Conservation (phyloP, 2,797 vertebrate genomes). For the Melanitta fusca region DNA sequence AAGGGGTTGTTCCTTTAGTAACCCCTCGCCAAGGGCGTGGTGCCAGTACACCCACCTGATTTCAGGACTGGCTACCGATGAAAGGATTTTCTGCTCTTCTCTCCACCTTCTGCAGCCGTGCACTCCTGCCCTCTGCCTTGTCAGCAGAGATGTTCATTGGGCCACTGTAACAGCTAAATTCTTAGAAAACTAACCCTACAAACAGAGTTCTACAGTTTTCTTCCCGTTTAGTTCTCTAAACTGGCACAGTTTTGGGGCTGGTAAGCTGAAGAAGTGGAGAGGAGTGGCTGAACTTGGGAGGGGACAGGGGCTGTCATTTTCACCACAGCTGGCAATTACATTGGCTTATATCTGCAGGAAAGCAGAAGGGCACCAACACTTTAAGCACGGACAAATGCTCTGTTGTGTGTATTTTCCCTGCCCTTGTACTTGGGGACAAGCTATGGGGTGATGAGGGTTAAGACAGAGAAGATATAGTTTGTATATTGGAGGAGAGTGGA, state of each 20-base stretch:
- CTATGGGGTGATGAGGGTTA: neutral
- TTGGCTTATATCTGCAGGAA: neutral
- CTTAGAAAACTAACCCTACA: neutral
- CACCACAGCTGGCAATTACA: neutral
- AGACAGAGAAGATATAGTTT: neutral
- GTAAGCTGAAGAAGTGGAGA: neutral
- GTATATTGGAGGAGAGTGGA: neutral
- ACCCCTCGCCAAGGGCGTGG: neutral
- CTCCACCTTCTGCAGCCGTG: neutral
- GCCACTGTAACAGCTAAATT: neutral
- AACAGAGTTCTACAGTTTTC: neutral
- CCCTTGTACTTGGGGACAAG: neutral
- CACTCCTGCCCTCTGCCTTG: neutral
- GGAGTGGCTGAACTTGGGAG: neutral
- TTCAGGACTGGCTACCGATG: neutral
- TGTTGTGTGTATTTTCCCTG: neutral
- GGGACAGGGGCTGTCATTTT: neutral
- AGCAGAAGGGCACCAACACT: neutral
- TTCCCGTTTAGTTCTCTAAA: neutral
- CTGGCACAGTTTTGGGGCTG: neutral
- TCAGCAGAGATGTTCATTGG: neutral
- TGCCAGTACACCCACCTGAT: neutral
- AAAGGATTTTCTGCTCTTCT: neutral
- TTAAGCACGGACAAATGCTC: neutral
- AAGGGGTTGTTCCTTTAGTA: neutral